Base-by-base conservation (phyloP, 2,888 invertebrate species). In the Trissoscelio sp. region DNA sequence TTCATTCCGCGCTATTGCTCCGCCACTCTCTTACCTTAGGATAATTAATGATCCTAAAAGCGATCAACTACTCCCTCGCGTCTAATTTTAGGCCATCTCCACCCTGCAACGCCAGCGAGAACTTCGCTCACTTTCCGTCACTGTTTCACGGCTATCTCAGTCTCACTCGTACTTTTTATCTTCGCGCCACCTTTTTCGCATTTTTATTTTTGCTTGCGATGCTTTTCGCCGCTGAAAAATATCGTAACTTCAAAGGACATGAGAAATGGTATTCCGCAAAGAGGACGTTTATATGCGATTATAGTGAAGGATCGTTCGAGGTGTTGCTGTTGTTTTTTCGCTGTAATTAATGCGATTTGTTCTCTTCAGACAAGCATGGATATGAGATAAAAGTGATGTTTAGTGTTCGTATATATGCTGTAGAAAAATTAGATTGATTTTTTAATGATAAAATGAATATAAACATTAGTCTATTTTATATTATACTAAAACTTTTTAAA, bases 31-130 rank as follows among this genome's bases (percentile, higher is more conserved):
- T 86, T 85, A 85, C 87, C 85, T 86, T 84, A 84, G 85, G 89
- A 88, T 90, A 89, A 90, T 90, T 90, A 89, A 90, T 90, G 89
- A 89, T 89, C 87, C 84, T 78, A 77, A 89, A 89, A 89, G 85
- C 88, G 89, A 89, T 90, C 88, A 85, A 85, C 85, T 85, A 85
- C 87, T 88, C 88, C 86, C 86, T 85, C 86, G 87, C 88, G 88
- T 90, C 88, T 88, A 88, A 88, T 90, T 89, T 88, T 87, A 83
- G 86, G 83, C 84, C 83, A 84, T 14, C 73, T n/a, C 37, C 22
- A 16, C 53, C 22, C 37, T 20, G 24, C 39, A 62, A 39, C 64
- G 11, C 3, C 51, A n/a, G n/a, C 37, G 42, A 42, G 3, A 58
- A 58, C 31, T 62, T 46, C n/a, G 16, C 69, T 28, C 22, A 0